Percentiles rank a stretch among this genome's conserved stretches.
Conservation (phyloP, 2,888 invertebrate genomes). For the Bimastos eiseni region DNA sequence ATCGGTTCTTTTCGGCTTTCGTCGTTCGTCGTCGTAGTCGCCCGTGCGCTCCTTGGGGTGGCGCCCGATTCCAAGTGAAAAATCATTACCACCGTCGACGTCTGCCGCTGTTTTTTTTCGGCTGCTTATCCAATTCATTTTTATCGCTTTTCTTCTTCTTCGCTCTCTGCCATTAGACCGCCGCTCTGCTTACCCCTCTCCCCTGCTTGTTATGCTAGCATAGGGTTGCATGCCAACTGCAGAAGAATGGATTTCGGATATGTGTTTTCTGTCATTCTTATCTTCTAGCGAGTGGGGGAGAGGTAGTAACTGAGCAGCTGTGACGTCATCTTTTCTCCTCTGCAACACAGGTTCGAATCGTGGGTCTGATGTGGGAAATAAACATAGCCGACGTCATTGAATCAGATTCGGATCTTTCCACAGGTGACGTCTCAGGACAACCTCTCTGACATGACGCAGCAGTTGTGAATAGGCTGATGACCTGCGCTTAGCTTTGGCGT, state of each 20-base stretch:
- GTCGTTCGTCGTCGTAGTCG: not conserved
- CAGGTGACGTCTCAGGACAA: too few species aligned
- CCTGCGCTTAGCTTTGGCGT: too few species aligned
- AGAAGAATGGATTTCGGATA: not conserved
- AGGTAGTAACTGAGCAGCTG: not conserved
- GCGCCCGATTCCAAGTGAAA: not conserved
- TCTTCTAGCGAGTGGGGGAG: not conserved
- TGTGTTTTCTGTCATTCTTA: not conserved
- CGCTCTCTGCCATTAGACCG: not conserved
- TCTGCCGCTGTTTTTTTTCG: not conserved
- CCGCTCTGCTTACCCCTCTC: not conserved
- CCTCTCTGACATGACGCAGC: too few species aligned
- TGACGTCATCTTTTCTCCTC: not conserved
- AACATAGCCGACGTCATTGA: not conserved
- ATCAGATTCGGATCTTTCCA: too few species aligned
- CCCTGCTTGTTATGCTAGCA: not conserved
- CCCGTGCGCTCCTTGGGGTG: not conserved
- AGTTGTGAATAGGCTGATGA: too few species aligned
- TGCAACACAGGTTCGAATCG: not conserved
- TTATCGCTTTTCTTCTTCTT: not conserved
- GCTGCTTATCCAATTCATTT: constrained; percentile 6
- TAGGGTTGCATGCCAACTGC: not conserved
- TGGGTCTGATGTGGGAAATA: not conserved
- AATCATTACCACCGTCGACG: not conserved
- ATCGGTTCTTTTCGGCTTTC: not conserved